phyloP scores from a whole-genome alignment of 1,140 invertebrate species.

The Trichoplusia ni region DNA sequence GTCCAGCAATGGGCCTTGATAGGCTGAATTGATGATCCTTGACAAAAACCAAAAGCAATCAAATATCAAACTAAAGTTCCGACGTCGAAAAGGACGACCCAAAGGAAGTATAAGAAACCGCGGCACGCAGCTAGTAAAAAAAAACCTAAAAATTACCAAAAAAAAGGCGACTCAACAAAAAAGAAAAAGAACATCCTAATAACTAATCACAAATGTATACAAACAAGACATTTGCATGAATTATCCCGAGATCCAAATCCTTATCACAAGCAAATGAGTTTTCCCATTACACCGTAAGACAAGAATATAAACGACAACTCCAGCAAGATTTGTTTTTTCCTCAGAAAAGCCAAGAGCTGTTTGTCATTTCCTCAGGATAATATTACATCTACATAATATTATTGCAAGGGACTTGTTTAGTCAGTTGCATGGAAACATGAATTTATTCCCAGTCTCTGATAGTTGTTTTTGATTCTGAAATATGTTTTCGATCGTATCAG shows the following conservation, averaged over 20 bases:
- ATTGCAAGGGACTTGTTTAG: neutral
- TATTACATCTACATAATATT: constrained; percentile 41
- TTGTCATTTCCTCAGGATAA: constrained; percentile 54
- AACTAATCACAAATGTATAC: constrained; percentile 28
- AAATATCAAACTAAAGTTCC: too few relatives aligned
- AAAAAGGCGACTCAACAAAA: neutral
- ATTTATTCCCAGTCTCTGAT: neutral
- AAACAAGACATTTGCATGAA: constrained; percentile 30
- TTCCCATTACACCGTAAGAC: constrained; percentile 48
- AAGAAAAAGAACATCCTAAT: neutral
- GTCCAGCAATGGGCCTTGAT: too few relatives aligned
- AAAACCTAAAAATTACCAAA: too few relatives aligned
- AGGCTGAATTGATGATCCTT: too few relatives aligned
- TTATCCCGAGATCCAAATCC: constrained; percentile 50
- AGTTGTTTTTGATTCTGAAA: neutral
- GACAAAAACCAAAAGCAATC: too few relatives aligned
- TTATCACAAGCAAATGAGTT: constrained; percentile 53
- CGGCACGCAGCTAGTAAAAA: too few relatives aligned
- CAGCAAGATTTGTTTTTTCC: constrained; percentile 59
- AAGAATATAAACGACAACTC: constrained; percentile 41
- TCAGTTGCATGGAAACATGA: constrained; percentile 8
- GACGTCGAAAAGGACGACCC: too few relatives aligned
- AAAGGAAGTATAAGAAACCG: too few relatives aligned
- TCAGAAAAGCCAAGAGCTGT: constrained; percentile 38
- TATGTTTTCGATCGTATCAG: neutral